Evolutionary conservation across 2,888 invertebrate genomes (phyloP).

Genomic region (Pterostichus niger): DNA sequence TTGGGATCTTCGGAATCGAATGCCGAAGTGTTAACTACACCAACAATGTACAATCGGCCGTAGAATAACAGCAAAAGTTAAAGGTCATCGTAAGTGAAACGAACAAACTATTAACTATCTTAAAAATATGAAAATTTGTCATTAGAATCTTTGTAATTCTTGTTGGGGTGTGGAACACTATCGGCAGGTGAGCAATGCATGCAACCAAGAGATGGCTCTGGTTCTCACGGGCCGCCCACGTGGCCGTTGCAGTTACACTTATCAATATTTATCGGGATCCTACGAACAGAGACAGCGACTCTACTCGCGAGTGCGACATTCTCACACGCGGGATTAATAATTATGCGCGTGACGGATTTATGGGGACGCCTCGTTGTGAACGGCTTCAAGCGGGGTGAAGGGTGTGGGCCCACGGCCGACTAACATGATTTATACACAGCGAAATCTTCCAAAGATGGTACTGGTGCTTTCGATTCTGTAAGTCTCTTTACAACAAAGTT

Average conservation of each 20-base stretch:
- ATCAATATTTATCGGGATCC: slow-evolving; percentile 54
- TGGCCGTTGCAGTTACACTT: slow-evolving; percentile 35
- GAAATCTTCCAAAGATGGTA: neutral
- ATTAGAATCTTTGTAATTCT: no score
- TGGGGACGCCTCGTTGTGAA: slow-evolving; percentile 28
- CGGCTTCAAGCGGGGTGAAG: neutral
- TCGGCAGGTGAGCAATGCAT: no score
- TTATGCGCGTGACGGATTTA: slow-evolving; percentile 56
- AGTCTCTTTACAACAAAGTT: neutral
- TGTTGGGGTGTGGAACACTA: no score
- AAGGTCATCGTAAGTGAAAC: no score
- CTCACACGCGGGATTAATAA: slow-evolving; percentile 51
- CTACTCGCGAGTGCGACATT: slow-evolving; percentile 38
- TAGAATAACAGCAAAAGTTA: no score
- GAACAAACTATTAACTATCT: no score
- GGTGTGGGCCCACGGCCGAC: slow-evolving; percentile 7
- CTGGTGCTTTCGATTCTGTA: neutral
- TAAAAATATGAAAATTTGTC: no score
- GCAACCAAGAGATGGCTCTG: slow-evolving; percentile 1
- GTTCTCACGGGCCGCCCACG: slow-evolving; percentile 46
- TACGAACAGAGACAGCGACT: neutral
- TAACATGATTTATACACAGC: slow-evolving; percentile 17
- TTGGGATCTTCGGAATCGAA: no score
- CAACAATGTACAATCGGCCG: no score
- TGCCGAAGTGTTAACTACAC: no score